Evolutionary conservation across 2,113 vertebrate species (phyloP), one percentile per base, ranked within the genome.

Genomic region (Polypterus senegalus): DNA sequence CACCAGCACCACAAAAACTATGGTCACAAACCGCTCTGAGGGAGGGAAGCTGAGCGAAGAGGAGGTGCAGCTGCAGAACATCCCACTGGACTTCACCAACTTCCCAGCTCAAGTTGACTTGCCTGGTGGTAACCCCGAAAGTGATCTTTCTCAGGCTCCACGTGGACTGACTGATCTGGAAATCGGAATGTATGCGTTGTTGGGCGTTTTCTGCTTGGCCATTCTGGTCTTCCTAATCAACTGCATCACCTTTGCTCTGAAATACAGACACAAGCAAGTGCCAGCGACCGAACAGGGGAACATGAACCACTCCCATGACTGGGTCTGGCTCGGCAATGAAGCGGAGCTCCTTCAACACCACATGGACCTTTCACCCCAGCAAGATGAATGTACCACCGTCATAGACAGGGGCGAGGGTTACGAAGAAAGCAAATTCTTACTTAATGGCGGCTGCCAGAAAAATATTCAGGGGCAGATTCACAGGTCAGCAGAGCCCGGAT

Each of bases 191-290:
- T 99, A 97, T 0, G 92, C 96, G 0, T 88, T 99, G 59, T 79
- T 99, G 9, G 91, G 96, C 0, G 92, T 97, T 46, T 99, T 99
- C 81, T 97, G 94, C 74, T 79, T 99, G 60, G 96, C 94, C 64
- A 97, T 99, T 73, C 74, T 99, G 65, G 94, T 98, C 71, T 99
- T 99, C 78, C 81, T 98, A 65, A 93, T 92, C 79, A 98, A 98
- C 86, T 98, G 96, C 0, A 91, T 94, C 77, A 94, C 92, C 3
- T 98, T 97, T 63, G 92, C 94, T 9, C 94, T 94, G 86, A 93
- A 91, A 66, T 97, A 96, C 71, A 86, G 94, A 57, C 94, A 97
- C 86, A 98, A 97, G 79, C 88, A 93, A 67, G 87, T 97, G 3
- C 88, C 94, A 0, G 89, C 91, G 61, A 85, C 91, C 2, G 91